phyloP scores from a whole-genome alignment of 2,113 vertebrate genomes.

The Prunella fulvescens region DNA sequence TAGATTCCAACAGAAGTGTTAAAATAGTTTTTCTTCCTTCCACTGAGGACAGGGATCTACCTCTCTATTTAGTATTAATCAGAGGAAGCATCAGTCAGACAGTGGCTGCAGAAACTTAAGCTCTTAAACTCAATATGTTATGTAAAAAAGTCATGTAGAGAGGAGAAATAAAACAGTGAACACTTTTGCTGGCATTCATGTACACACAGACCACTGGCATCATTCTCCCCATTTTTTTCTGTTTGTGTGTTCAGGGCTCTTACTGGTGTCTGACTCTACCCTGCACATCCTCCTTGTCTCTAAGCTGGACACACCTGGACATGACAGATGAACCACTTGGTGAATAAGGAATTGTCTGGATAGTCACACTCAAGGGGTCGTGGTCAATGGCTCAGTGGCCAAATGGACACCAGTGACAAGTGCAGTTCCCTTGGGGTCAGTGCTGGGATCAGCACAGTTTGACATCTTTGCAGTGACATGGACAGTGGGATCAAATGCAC shows the following conservation, averaged over 20 bases:
- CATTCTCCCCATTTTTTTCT: fast-evolving
- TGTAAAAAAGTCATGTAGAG: neutral
- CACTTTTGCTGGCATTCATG: neutral
- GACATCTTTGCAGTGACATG: neutral
- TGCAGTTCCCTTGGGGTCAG: neutral
- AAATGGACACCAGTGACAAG: neutral
- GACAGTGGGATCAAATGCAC: neutral
- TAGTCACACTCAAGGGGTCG: fast-evolving
- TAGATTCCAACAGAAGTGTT: neutral
- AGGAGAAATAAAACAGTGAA: neutral
- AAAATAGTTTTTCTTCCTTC: conserved; percentile 26
- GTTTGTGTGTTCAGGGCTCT: neutral
- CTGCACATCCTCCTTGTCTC: neutral
- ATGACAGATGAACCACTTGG: neutral
- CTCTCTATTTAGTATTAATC: neutral
- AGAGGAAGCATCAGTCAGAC: neutral
- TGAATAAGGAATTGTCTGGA: neutral
- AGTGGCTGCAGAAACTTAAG: neutral
- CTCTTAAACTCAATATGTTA: neutral
- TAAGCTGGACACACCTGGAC: neutral
- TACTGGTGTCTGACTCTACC: neutral
- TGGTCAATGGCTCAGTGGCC: neutral
- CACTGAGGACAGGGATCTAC: neutral
- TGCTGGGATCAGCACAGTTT: neutral
- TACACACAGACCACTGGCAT: neutral